Conservation (phyloP, 2,113 vertebrate species). For the Lycocorax pyrrhopterus region DNA sequence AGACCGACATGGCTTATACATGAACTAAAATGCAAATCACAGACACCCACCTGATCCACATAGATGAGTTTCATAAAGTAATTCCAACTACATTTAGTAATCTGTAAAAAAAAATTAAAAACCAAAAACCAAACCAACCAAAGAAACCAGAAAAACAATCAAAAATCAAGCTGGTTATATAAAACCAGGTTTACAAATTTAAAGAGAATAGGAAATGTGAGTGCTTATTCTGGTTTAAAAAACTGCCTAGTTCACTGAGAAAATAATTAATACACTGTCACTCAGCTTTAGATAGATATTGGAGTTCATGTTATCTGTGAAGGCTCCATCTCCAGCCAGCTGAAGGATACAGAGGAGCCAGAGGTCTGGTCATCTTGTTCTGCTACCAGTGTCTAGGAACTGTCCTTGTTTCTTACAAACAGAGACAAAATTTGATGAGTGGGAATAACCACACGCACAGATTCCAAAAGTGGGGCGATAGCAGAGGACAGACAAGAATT, state of each 20-base stretch:
- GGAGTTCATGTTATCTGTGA: not conserved
- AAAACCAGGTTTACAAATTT: not conserved
- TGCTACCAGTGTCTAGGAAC: not conserved
- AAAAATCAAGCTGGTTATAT: not conserved
- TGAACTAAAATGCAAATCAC: not conserved
- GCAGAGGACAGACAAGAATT: not conserved
- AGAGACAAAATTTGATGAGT: not conserved
- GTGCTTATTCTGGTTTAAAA: not conserved
- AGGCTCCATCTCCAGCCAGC: not conserved
- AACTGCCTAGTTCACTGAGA: not conserved
- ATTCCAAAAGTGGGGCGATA: not conserved
- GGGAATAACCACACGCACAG: not conserved
- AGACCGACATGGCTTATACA: too few species aligned
- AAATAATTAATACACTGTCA: not conserved
- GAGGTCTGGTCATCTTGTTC: not conserved
- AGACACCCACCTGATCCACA: not conserved
- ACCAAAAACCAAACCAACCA: not conserved
- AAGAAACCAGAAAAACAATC: not conserved
- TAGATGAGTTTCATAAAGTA: not conserved
- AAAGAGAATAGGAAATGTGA: not conserved
- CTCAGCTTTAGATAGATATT: not conserved
- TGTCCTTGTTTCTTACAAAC: not conserved
- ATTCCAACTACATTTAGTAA: not conserved
- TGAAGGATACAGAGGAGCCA: not conserved
- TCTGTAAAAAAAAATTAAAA: not conserved